Base-by-base conservation (phyloP, 92 coral and sea anemone genomes). In the Umimayanthus chanpuru region DNA sequence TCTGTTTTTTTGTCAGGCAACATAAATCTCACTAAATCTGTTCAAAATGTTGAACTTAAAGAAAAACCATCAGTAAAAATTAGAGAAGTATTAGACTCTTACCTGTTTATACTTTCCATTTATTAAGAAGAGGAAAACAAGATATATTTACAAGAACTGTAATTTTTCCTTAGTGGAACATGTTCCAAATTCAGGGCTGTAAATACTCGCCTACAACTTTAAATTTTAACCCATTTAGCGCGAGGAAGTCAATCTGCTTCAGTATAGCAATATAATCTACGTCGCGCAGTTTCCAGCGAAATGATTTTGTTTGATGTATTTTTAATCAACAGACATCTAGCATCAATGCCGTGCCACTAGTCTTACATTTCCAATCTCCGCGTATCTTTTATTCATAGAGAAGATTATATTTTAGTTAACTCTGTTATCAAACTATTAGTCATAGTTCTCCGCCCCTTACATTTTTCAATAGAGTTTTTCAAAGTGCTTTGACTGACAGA, bases 351-450 rank as follows among this genome's bases (percentile, higher is more conserved):
- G 87, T 78, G 43, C 41, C 78, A 25, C 11, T 12, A 18, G 20
- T 70, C 64, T 50, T 47, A 28, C 8, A 3, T 66, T 9, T 83
- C n/a, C 21, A 29, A 68, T 68, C 77, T 72, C 18, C 41, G 56
- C 28, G 61, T 70, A 71, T 70, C 87, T 70, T 53, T 43, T 64
- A 83, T 68, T 83, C 77, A 26, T 41, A 28, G 26, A 65, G 61
- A 44, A 70, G 76, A 70, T 29, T 12, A 15, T 47, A 72, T 70
- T 44, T 70, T 26, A 7, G 78, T 49, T 82, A 68, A 67, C 43
- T 14, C 64, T 23, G 39, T n/a, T 67, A 83, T 83, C 64, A 71
- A 81, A 29, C 65, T 68, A 15, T 68, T 70, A 70, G 50, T 44
- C 78, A 43, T 28, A 41, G 44, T 26, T 29, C 77, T 70, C 87